Conservation (phyloP, 2,113 vertebrate genomes). For the Ictalurus punctatus region DNA sequence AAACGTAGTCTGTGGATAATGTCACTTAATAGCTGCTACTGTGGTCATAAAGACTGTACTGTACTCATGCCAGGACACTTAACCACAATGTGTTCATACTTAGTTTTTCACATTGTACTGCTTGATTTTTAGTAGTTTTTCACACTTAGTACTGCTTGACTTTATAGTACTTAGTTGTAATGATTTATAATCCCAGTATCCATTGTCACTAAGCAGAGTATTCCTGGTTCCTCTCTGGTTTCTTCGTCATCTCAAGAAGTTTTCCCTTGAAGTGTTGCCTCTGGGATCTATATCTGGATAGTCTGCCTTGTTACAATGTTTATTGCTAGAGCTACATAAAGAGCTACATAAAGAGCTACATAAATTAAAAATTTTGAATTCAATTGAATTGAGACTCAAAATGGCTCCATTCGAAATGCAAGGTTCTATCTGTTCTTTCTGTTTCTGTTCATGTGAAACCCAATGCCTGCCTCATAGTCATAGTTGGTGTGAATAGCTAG, state of each 20-base stretch:
- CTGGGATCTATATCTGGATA: neutral
- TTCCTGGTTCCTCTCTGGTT: neutral
- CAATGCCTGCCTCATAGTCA: neutral
- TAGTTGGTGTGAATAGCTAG: neutral
- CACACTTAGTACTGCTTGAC: neutral
- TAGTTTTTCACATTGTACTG: too few species aligned
- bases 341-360: neutral
- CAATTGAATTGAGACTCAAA: neutral
- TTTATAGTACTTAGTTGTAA: neutral
- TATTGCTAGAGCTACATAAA: neutral
- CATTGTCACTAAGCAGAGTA: neutral
- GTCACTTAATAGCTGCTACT: neutral
- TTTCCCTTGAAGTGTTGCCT: neutral
- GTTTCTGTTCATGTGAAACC: neutral
- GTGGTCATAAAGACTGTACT: too few species aligned
- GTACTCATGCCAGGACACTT: neutral
- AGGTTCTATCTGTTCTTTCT: neutral
- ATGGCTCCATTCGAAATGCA: neutral
- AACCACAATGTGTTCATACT: neutral
- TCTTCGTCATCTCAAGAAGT: neutral
- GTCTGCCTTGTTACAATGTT: neutral
- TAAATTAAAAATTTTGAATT: too few species aligned
- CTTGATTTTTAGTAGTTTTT: too few species aligned
- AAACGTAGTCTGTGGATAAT: neutral
- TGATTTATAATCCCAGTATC: neutral